phyloP scores from a whole-genome alignment of 1,140 invertebrate species.

The Tetramorium parvispinum region DNA sequence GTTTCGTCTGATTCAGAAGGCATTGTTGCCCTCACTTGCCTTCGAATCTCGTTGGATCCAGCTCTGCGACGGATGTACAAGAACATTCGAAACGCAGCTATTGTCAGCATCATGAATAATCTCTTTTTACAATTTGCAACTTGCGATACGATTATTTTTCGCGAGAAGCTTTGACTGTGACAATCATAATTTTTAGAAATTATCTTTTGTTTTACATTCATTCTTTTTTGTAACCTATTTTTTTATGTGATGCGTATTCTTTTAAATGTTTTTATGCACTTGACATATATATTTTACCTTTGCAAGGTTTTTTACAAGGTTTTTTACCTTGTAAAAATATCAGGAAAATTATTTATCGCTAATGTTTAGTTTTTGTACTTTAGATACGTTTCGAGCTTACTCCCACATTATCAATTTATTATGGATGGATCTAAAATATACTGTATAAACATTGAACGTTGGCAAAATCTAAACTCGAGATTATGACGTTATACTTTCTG shows the following conservation, averaged over 20 bases:
- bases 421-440: neutral
- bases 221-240: neutral
- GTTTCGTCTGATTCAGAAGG: conserved; percentile 29
- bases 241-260: neutral
- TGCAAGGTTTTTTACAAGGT: neutral
- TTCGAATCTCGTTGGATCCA: neutral
- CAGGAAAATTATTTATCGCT: neutral
- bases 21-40: conserved; percentile 41
- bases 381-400: neutral
- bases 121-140: neutral
- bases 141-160: neutral
- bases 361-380: neutral
- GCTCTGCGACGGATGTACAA: neutral
- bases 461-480: neutral
- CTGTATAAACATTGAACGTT: neutral
- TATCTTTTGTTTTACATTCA: neutral
- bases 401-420: neutral
- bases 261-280: neutral
- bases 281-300: neutral
- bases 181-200: neutral
- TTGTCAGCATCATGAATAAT: conserved; percentile 9
- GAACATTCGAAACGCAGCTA: conserved; percentile 5
- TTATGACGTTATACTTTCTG: neutral
- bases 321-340: neutral
- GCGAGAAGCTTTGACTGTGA: neutral